Conservation (phyloP, 2,797 vertebrate genomes). For the Clarias pachynema region DNA sequence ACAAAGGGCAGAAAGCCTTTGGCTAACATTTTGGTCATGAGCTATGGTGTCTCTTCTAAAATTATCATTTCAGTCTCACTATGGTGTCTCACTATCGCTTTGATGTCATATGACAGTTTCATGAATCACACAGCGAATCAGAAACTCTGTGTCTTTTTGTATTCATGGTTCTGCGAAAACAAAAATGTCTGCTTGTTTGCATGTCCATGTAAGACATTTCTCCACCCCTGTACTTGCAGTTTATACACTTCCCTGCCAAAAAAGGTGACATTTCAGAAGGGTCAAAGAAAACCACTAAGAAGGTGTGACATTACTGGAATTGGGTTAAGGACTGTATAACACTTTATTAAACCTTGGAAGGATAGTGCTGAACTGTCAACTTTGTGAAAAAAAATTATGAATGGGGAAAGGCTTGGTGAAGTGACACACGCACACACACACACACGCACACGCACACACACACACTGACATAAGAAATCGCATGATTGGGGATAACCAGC, state of each 20-base stretch:
- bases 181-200: background rate
- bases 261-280: too few relatives aligned
- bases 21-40: background rate
- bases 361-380: too few relatives aligned
- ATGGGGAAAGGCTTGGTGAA: too few relatives aligned
- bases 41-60: background rate
- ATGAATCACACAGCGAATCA: background rate
- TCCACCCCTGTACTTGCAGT: background rate
- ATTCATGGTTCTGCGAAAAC: background rate
- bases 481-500: too few relatives aligned
- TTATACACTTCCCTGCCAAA: background rate
- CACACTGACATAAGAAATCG: too few relatives aligned
- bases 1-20: background rate
- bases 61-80: background rate
- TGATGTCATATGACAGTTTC: slow-evolving; percentile 2
- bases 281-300: too few relatives aligned
- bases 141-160: background rate
- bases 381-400: too few relatives aligned
- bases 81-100: background rate
- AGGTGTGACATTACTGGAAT: too few relatives aligned
- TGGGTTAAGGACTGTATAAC: too few relatives aligned
- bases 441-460: too few relatives aligned
- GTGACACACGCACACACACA: too few relatives aligned
- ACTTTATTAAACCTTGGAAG: too few relatives aligned
- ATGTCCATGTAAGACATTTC: background rate